Conservation (phyloP, 2,888 invertebrate species). For the Teleiodes luculella region DNA sequence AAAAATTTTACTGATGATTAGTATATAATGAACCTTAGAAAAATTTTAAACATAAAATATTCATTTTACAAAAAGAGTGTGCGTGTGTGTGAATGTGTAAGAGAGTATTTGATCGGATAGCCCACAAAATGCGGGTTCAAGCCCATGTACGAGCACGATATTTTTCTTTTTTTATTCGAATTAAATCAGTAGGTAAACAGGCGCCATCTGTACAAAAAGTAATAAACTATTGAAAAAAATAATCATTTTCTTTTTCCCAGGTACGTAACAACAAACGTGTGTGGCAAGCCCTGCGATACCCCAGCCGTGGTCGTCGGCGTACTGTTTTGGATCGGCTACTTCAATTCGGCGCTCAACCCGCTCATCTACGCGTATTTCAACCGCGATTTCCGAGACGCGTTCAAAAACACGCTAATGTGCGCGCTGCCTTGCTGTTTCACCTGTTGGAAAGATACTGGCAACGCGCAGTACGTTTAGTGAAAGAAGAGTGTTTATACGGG, state of each 20-base stretch:
- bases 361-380: conserved; percentile 98
- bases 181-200: too few relatives aligned
- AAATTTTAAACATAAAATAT: too few relatives aligned
- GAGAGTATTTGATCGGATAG: too few relatives aligned
- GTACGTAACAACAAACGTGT: conserved; percentile 91
- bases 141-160: too few relatives aligned
- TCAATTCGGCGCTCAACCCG: conserved; percentile 96
- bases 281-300: conserved; percentile 89
- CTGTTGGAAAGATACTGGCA: conserved; percentile 84
- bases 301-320: conserved; percentile 92
- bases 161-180: too few relatives aligned
- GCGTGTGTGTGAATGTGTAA: too few relatives aligned
- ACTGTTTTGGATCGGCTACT: conserved; percentile 98
- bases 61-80: too few relatives aligned
- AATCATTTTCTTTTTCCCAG: conserved; percentile 57
- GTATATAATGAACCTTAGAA: too few relatives aligned
- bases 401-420: conserved; percentile 93
- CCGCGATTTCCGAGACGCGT: conserved; percentile 97
- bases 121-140: too few relatives aligned
- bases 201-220: too few relatives aligned
- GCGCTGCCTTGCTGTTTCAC: conserved; percentile 90
- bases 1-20: too few relatives aligned
- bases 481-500: conserved; percentile 18
- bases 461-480: conserved; percentile 76
- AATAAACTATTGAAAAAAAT: background rate